Percentiles rank a stretch among this genome's conserved stretches.
Conservation (phyloP, 2,797 vertebrate species). For the Pantherophis alleghaniensis region DNA sequence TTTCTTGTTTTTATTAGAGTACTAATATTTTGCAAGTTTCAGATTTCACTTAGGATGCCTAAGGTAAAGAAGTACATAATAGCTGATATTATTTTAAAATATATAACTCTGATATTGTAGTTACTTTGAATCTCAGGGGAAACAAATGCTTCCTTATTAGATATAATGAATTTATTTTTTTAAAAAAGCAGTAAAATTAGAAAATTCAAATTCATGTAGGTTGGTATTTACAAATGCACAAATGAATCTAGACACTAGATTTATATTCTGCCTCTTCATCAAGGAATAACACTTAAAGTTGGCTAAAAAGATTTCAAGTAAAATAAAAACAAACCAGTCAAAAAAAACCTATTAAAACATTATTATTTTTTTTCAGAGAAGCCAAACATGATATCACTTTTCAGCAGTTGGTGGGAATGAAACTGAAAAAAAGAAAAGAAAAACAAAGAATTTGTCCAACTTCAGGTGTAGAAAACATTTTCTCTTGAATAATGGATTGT, state of each 20-base stretch:
- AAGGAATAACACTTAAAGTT: background rate
- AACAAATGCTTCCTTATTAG: background rate
- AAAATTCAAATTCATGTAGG: background rate
- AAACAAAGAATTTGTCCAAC: background rate
- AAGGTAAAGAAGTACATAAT: background rate
- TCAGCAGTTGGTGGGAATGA: background rate
- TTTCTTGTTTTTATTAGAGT: background rate
- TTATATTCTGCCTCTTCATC: background rate
- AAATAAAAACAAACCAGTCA: background rate
- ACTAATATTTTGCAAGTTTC: background rate
- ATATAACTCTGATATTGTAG: background rate
- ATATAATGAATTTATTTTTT: background rate
- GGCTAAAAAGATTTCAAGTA: background rate
- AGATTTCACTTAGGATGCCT: background rate
- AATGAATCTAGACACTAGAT: background rate
- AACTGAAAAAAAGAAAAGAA: background rate
- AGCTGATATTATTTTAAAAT: background rate
- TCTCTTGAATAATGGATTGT: background rate
- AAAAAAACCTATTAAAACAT: background rate
- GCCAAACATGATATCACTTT: background rate
- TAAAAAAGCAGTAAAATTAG: background rate
- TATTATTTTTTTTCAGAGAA: background rate
- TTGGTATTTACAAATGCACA: background rate
- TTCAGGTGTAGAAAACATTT: background rate
- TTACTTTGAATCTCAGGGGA: background rate